A percentile compares a stretch with the other conserved stretches of the same genome.
These are phyloP conservation scores for Sorex maritimensis DNA, from an alignment of 2,797 vertebrate species.

Conservation along the genomic window DNA sequence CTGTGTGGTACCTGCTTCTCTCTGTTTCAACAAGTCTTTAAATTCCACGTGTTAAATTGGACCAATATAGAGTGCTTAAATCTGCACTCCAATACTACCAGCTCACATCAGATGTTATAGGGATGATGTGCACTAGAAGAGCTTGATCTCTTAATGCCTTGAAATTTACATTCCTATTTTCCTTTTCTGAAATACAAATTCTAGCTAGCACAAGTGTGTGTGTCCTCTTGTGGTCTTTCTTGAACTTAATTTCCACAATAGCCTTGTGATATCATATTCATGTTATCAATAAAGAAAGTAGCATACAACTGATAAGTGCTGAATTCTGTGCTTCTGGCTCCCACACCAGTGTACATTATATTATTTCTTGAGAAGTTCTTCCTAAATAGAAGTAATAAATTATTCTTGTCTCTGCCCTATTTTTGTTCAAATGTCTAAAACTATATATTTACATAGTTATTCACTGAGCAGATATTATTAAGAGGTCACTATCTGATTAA, in stretches of 20 bases:
- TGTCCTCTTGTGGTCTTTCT: neutral
- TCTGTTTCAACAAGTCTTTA: neutral
- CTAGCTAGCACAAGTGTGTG: neutral
- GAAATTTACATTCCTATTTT: neutral
- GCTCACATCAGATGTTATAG: neutral
- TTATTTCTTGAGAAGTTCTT: neutral
- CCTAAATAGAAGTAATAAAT: neutral
- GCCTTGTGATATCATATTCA: neutral
- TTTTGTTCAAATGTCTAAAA: neutral
- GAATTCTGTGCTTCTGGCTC: neutral
- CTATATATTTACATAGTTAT: neutral
- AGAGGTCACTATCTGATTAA: neutral
- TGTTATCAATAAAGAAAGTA: neutral
- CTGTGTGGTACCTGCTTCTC: neutral
- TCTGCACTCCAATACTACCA: neutral
- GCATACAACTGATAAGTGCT: neutral
- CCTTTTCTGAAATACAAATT: constrained; percentile 4
- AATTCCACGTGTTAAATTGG: neutral
- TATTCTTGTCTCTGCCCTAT: neutral
- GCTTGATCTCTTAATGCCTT: neutral
- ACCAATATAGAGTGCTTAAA: neutral
- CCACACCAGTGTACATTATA: neutral
- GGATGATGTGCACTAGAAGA: neutral
- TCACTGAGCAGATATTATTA: neutral
- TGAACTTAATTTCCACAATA: neutral